phyloP scores from a whole-genome alignment of 1,140 invertebrate genomes.

The Bombyx mori region DNA sequence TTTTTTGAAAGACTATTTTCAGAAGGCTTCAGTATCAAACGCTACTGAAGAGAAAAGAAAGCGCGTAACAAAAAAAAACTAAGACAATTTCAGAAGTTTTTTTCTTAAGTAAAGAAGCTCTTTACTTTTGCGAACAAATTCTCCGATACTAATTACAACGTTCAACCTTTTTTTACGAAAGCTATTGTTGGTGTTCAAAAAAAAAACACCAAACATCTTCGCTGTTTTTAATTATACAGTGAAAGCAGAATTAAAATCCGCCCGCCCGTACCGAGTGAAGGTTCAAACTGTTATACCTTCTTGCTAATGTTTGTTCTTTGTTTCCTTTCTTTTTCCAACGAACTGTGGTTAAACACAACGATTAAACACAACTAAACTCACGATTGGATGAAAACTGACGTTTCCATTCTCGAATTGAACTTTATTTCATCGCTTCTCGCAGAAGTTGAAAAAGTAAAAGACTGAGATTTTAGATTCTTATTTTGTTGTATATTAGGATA shows the following conservation, averaged over 20 bases:
- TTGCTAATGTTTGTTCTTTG: conserved; percentile 36
- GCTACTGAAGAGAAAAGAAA: neutral
- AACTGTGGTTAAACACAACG: neutral
- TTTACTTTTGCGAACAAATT: neutral
- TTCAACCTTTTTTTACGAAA: conserved; percentile 23
- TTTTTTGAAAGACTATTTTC: no score
- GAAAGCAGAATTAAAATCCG: conserved; percentile 58
- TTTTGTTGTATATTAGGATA: no score
- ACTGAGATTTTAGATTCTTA: no score
- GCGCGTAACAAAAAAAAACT: neutral
- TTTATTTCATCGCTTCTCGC: no score
- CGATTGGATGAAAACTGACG: no score
- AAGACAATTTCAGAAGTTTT: neutral
- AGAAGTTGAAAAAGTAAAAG: no score
- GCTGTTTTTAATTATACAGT: conserved; percentile 51
- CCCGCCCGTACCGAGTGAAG: conserved; percentile 35
- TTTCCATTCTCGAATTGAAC: no score
- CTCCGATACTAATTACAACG: neutral
- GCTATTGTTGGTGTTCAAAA: conserved; percentile 29
- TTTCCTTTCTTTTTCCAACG: conserved; percentile 1
- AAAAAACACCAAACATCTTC: conserved; percentile 26
- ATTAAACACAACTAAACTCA: neutral
- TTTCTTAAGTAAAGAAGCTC: neutral
- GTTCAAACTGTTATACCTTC: conserved; percentile 24
- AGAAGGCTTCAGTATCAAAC: no score